Conservation (phyloP, 1,140 invertebrate genomes). For the Drosophila jambulina region DNA sequence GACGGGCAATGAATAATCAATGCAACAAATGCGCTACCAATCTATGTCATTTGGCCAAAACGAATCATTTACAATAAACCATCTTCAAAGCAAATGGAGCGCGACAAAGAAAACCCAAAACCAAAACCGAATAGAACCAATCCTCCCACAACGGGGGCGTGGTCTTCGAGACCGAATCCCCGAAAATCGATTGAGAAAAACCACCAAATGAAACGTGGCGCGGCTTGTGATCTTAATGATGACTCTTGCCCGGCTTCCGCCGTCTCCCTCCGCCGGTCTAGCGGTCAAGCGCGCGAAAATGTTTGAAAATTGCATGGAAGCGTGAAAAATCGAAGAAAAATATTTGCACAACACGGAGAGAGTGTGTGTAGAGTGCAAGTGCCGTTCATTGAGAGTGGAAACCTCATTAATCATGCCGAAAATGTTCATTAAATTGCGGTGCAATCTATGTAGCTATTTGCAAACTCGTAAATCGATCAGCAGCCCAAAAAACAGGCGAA, state of each 20-base stretch:
- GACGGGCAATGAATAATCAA: conserved; percentile 72
- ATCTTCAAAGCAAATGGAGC: conserved; percentile 83
- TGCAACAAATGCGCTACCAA: conserved; percentile 77
- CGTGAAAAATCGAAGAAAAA: conserved; percentile 78
- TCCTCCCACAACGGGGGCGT: conserved; percentile 27
- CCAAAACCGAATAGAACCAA: conserved; percentile 44
- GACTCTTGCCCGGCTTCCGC: conserved; percentile 26
- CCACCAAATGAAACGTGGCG: conserved; percentile 76
- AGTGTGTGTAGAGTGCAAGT: conserved; percentile 28
- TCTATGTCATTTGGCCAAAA: conserved; percentile 78
- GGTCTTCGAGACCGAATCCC: conserved; percentile 5
- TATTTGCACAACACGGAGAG: conserved; percentile 45
- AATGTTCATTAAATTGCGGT: conserved; percentile 64
- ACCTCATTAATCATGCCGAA: conserved; percentile 71
- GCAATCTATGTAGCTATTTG: conserved; percentile 56
- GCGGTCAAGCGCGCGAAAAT: conserved; percentile 52
- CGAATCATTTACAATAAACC: conserved; percentile 84
- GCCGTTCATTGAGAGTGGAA: conserved; percentile 67
- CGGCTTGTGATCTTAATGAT: conserved; percentile 74
- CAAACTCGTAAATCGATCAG: conserved; percentile 64
- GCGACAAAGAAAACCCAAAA: conserved; percentile 52
- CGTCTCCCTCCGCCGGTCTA: conserved; percentile 3
- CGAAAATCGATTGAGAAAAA: conserved; percentile 11
- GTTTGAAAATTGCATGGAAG: conserved; percentile 76
- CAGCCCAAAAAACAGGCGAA: conserved; percentile 30